Base-by-base conservation (phyloP, 1,140 invertebrate species). In the Neoseiulus cucumeris region DNA sequence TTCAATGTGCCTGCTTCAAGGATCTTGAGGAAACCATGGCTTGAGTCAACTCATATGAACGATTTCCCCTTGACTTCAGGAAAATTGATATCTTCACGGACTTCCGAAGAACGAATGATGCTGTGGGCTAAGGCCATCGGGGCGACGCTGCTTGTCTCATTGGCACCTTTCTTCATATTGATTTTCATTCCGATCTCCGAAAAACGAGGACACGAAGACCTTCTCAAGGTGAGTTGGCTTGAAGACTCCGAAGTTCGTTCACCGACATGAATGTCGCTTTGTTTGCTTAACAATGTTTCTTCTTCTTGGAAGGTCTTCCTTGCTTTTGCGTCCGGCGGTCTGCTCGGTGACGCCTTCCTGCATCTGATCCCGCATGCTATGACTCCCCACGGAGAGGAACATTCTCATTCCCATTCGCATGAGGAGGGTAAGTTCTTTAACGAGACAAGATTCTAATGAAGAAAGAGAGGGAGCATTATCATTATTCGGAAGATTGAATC, bases 351-450 rank as follows among this genome's bases (percentile, higher is more conserved):
- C 80, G 91, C 93, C 5, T 97, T 97, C 78, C 77, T 97, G 1
- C 93, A 97, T 80, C 77, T 97, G 28, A 97, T 97, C 73, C 93
- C 93, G 41, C 92, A 97, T 79, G 90, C 92, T 18, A 80, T 93
- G 1, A 77, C 83, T 42, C 81, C 85, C 22, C 73, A 76, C 66
- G 73, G 73, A 7, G 66, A 68, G 2, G 65, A 69, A 64, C 79
- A 80, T 65, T n/a, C 69, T 29, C 70, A 73, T 64, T 67, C 70
- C 33, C 73, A 75, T 66, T 20, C 70, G 71, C 65, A 71, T 51
- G 25, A 42, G 2, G 12, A 70, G 28, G 51, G 51, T 59, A 59
- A 33, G 14, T 20, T 14, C 28, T 47, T 47, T 47, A 20, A 4
- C n/a, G n/a, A n/a, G n/a, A n/a, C n/a, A n/a, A n/a, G n/a, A 20